Conservation (phyloP, 2,888 invertebrate genomes). For the Pseudoips prasinana region DNA sequence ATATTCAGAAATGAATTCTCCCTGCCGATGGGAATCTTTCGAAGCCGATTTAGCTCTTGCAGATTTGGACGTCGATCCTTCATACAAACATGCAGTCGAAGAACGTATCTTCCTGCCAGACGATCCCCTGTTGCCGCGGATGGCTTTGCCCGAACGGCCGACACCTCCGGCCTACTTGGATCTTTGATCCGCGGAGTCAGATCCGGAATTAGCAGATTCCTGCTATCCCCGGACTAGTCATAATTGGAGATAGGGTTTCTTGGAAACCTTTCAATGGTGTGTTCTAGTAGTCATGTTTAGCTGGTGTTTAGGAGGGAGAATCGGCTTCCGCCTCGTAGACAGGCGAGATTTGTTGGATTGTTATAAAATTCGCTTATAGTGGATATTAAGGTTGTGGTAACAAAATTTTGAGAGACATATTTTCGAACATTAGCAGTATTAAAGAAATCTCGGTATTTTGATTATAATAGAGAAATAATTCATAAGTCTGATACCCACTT, state of each 20-base stretch:
- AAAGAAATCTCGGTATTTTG: constrained; percentile 67
- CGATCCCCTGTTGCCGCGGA: constrained; percentile 78
- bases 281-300: constrained; percentile 52
- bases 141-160: constrained; percentile 78
- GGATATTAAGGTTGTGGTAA: constrained; percentile 77
- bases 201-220: constrained; percentile 65
- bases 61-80: constrained; percentile 83
- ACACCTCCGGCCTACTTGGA: constrained; percentile 81
- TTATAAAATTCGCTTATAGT: constrained; percentile 71
- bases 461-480: constrained; percentile 56
- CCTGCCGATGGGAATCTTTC: constrained; percentile 84
- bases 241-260: constrained; percentile 49
- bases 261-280: constrained; percentile 36
- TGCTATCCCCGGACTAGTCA: constrained; percentile 56
- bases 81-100: constrained; percentile 83
- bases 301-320: constrained; percentile 45
- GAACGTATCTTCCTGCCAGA: constrained; percentile 83
- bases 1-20: constrained; percentile 63
- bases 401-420: constrained; percentile 76
- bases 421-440: constrained; percentile 76
- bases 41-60: constrained; percentile 84
- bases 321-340: constrained; percentile 58
- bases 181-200: constrained; percentile 77
- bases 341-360: constrained; percentile 66
- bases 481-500: constrained; percentile 67